Conservation (phyloP, 2,888 invertebrate genomes). For the Eulithis prunata region DNA sequence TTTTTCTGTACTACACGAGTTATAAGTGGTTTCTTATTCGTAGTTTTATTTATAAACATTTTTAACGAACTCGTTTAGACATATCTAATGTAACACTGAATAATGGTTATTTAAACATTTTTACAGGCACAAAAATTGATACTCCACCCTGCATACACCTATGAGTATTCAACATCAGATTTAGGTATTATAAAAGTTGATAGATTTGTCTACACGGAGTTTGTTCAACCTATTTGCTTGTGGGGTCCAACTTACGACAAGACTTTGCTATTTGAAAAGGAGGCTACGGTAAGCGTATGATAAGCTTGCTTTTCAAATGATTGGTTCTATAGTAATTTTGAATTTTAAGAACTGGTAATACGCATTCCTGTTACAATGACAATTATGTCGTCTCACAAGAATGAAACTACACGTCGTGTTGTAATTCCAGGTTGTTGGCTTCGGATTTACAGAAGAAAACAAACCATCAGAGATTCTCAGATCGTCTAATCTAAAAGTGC, state of each 20-base stretch:
- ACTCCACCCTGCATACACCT: constrained; percentile 66
- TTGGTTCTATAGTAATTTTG: no score
- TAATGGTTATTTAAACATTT: not conserved
- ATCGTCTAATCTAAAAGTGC: constrained; percentile 76
- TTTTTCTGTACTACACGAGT: no score
- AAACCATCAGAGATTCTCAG: constrained; percentile 76
- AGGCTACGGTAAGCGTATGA: constrained; percentile 61
- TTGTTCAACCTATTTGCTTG: constrained; percentile 74
- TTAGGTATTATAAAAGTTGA: constrained; percentile 70
- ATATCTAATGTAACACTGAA: no score
- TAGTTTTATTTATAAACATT: no score
- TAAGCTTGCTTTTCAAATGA: no score
- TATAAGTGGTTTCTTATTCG: no score
- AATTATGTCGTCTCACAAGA: no score
- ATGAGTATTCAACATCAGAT: constrained; percentile 64
- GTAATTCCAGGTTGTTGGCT: constrained; percentile 78
- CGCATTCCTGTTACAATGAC: no score
- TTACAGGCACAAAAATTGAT: constrained; percentile 66
- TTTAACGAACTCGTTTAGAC: no score
- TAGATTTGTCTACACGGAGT: constrained; percentile 63
- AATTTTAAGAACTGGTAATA: no score
- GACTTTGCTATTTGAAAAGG: constrained; percentile 58
- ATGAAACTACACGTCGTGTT: not conserved
- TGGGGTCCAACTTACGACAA: constrained; percentile 77
- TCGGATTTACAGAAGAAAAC: constrained; percentile 85